These are phyloP conservation scores for Parapsyche elsis DNA, from an alignment of 1,140 invertebrate genomes.

Conservation along the genomic window DNA sequence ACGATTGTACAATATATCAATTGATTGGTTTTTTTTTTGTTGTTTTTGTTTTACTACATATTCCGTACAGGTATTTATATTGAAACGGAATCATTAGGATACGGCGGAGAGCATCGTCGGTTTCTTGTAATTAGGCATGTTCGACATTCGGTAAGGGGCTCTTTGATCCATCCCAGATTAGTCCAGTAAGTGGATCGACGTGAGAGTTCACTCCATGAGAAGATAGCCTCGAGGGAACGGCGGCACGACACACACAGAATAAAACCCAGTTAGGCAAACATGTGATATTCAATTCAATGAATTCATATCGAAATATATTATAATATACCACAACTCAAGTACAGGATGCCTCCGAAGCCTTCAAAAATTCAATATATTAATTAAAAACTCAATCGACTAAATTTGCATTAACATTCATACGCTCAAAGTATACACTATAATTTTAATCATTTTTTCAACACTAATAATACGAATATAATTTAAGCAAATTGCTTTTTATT, in stretches of 20 bases:
- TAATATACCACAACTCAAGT: too few relatives aligned
- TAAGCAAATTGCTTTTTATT: too few relatives aligned
- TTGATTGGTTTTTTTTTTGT: conserved; percentile 17
- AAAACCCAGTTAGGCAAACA: not conserved
- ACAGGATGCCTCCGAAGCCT: too few relatives aligned
- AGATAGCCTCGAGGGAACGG: not conserved
- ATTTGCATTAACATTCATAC: too few relatives aligned
- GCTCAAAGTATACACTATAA: too few relatives aligned
- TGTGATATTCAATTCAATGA: not conserved
- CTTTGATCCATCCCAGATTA: not conserved
- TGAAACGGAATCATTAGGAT: not conserved
- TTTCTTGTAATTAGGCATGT: not conserved
- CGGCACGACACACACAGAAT: conserved; percentile 1
- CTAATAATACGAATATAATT: too few relatives aligned
- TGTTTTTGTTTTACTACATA: not conserved
- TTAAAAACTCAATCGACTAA: too few relatives aligned
- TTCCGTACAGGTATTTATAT: too few relatives aligned
- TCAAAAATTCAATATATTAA: too few relatives aligned
- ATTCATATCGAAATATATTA: not conserved
- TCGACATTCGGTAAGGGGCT: not conserved
- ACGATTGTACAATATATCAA: conserved; percentile 23
- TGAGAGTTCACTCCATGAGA: not conserved
- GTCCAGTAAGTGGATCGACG: not conserved
- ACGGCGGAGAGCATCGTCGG: not conserved
- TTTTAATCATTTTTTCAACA: too few relatives aligned